Conservation (phyloP, 35 echinoderm and acorn worm genomes). For the Heliocidaris tuberculata region DNA sequence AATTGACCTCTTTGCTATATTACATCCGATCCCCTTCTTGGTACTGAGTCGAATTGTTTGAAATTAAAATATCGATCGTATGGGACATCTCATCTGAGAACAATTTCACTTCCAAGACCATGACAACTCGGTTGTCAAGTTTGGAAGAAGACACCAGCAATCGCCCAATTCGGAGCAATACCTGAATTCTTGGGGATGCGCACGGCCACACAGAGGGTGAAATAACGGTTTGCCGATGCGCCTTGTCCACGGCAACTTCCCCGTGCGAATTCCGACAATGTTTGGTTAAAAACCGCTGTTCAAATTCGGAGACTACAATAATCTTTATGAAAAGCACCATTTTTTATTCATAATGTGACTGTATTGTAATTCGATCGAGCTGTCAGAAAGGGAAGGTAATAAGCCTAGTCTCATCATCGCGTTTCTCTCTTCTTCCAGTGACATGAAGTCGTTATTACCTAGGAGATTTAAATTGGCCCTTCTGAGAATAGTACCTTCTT, state of each 20-base stretch:
- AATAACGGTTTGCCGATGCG: not conserved
- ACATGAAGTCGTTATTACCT: conserved; percentile 3
- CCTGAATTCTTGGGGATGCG: not conserved
- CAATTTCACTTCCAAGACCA: not conserved
- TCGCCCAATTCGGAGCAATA: not conserved
- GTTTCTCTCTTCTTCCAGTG: not conserved
- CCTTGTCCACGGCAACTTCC: not conserved
- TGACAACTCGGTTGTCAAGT: conserved; percentile 6
- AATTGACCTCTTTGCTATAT: not conserved
- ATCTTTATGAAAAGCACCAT: conserved; percentile 6
- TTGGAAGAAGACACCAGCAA: not conserved
- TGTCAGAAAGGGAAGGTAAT: not conserved
- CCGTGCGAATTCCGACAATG: conserved; percentile 14
- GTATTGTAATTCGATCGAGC: conserved; percentile 28
- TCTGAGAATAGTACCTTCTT: not conserved
- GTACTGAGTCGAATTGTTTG: not conserved
- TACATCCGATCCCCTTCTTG: not conserved
- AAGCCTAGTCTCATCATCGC: not conserved
- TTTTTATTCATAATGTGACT: conserved; percentile 33
- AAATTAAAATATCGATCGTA: conserved; percentile 16
- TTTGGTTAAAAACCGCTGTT: conserved; percentile 26
- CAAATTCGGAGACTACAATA: conserved; percentile 29
- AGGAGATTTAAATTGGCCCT: not conserved
- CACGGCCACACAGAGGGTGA: not conserved
- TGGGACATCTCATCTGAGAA: not conserved